Evolutionary conservation across 2,797 vertebrate genomes (phyloP).

Genomic region (Liasis olivaceus): DNA sequence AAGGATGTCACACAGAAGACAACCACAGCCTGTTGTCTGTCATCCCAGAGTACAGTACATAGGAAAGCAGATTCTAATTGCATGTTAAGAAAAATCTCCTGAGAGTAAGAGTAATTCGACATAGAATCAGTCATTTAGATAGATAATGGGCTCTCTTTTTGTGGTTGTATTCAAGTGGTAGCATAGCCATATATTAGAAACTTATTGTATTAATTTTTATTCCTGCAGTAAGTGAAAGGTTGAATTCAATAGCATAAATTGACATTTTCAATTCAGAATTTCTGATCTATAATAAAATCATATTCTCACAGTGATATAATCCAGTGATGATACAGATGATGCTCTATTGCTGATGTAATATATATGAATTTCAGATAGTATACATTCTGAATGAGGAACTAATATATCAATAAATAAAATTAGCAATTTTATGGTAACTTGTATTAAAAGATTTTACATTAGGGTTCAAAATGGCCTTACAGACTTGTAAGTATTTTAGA

Average conservation of each 20-base stretch:
- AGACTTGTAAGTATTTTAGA: background rate
- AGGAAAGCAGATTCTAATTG: background rate
- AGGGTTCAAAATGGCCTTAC: background rate
- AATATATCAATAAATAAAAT: background rate
- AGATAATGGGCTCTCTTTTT: constrained; percentile 1
- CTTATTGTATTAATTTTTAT: background rate
- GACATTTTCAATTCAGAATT: background rate
- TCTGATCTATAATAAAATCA: background rate
- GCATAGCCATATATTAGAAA: background rate
- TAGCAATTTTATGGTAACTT: background rate
- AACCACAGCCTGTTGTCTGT: background rate
- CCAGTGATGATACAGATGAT: background rate
- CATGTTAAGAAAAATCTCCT: background rate
- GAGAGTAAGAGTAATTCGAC: background rate
- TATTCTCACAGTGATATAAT: background rate
- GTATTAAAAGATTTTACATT: background rate
- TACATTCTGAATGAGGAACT: background rate
- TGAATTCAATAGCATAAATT: background rate
- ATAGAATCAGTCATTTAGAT: background rate
- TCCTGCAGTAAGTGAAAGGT: background rate
- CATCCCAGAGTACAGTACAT: background rate
- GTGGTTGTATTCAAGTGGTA: background rate
- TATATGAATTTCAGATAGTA: background rate
- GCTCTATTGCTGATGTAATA: background rate
- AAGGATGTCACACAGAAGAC: background rate